phyloP scores from a whole-genome alignment of 2,113 vertebrate genomes.

The Lamprologus tigripictilis region DNA sequence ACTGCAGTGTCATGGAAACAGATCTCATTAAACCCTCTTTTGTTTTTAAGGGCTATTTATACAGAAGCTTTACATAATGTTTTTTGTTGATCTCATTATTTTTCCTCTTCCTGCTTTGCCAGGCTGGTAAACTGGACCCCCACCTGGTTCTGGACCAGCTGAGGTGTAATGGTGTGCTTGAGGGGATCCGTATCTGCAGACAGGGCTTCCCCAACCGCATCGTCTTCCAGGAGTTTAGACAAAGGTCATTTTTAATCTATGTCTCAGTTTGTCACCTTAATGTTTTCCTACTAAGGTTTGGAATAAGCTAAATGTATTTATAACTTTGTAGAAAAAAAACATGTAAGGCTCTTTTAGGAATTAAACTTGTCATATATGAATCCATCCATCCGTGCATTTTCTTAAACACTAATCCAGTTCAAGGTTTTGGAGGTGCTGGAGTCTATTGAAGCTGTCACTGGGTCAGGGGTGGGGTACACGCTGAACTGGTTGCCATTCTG shows the following conservation, averaged over 20 bases:
- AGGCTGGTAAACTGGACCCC: slow-evolving; percentile 79
- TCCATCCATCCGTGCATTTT: neutral
- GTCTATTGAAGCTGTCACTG: neutral
- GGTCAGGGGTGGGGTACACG: rapidly evolving
- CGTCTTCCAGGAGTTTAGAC: slow-evolving; percentile 67
- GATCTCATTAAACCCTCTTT: neutral
- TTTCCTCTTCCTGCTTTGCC: slow-evolving; percentile 16
- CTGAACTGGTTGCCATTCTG: neutral
- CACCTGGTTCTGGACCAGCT: neutral
- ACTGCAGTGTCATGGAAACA: neutral
- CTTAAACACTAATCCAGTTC: neutral
- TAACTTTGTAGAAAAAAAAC: rapidly evolving
- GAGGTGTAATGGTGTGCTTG: neutral
- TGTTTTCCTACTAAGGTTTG: neutral
- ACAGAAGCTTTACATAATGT: neutral
- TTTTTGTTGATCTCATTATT: neutral
- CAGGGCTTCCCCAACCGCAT: neutral
- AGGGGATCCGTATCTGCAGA: neutral
- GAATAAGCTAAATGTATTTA: neutral
- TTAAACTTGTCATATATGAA: neutral
- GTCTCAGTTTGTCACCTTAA: neutral
- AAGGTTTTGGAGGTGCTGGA: neutral
- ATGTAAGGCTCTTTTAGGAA: neutral
- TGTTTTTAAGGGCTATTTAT: neutral
- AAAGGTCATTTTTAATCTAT: slow-evolving; percentile 74